A percentile compares a stretch with the other conserved stretches of the same genome.
phyloP scores from a whole-genome alignment of 2,888 invertebrate genomes.

The Sturmia bella region DNA sequence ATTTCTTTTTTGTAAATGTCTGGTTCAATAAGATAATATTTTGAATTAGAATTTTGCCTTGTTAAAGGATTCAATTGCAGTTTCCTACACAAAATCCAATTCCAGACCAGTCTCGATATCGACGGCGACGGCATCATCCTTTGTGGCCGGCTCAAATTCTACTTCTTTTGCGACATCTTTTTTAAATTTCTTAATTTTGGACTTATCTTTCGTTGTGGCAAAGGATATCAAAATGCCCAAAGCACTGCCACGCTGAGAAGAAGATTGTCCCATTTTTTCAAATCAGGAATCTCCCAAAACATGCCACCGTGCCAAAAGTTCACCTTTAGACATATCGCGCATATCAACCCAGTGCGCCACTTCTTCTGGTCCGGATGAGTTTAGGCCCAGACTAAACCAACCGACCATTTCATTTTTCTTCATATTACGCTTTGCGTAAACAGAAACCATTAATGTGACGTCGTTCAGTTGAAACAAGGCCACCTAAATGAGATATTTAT shows the following conservation, averaged over 20 bases:
- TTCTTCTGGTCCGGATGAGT: constrained; percentile 95
- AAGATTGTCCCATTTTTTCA: constrained; percentile 81
- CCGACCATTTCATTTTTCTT: constrained; percentile 98
- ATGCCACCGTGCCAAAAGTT: constrained; percentile 97
- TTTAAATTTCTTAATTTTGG: constrained; percentile 77
- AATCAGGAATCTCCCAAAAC: constrained; percentile 90
- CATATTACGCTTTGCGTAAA: constrained; percentile 95
- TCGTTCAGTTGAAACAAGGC: constrained; percentile 97
- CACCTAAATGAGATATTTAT: constrained; percentile 84
- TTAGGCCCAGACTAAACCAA: constrained; percentile 96
- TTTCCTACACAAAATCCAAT: constrained; percentile 79
- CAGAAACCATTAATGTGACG: constrained; percentile 96
- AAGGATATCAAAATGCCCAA: constrained; percentile 77
- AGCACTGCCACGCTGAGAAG: constrained; percentile 79
- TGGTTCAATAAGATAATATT: constrained; percentile 26
- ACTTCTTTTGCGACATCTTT: constrained; percentile 69
- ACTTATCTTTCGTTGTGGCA: constrained; percentile 79
- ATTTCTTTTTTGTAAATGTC: not conserved
- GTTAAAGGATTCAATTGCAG: not conserved
- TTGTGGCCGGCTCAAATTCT: constrained; percentile 60
- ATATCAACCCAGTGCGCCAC: constrained; percentile 96
- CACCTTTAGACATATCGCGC: constrained; percentile 91
- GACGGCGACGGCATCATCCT: constrained; percentile 79
- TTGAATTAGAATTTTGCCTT: constrained; percentile 41
- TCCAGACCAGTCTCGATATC: constrained; percentile 81